These are phyloP conservation scores for Leptarthrus brevirostris DNA, from an alignment of 2,888 invertebrate species.

Conservation along the genomic window DNA sequence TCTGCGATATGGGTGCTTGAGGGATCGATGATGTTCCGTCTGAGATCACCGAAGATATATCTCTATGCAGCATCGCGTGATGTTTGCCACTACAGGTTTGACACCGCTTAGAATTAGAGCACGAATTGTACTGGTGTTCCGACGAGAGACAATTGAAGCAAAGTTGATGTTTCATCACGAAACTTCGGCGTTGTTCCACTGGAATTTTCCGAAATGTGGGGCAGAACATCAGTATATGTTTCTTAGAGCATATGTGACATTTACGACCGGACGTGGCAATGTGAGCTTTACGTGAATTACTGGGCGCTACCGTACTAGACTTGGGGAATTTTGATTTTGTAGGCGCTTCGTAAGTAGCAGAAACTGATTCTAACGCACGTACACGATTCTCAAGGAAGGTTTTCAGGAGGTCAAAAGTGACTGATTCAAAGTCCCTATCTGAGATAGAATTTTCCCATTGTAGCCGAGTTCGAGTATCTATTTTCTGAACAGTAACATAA, in stretches of 20 bases:
- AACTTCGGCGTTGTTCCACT: not conserved
- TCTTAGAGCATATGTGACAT: not conserved
- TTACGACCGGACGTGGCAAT: not conserved
- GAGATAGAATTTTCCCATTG: not conserved
- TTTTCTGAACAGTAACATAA: not conserved
- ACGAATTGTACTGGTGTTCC: not conserved
- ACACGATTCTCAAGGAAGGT: not conserved
- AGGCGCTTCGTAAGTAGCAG: not conserved
- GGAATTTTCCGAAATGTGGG: not conserved
- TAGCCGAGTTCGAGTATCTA: not conserved
- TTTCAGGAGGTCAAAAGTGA: not conserved
- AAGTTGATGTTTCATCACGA: not conserved
- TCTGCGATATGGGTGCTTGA: fast-evolving
- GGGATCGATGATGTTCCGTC: not conserved
- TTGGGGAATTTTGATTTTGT: not conserved
- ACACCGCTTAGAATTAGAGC: not conserved
- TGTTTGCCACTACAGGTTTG: not conserved
- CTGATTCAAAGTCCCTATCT: not conserved
- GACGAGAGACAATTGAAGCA: not conserved
- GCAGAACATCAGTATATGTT: not conserved
- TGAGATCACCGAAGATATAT: not conserved
- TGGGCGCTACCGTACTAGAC: not conserved
- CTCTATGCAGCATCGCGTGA: not conserved
- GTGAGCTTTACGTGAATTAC: not conserved
- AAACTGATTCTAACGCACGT: not conserved